These are phyloP conservation scores for Eristalis pertinax DNA, from an alignment of 2,888 invertebrate species.

Conservation along the genomic window DNA sequence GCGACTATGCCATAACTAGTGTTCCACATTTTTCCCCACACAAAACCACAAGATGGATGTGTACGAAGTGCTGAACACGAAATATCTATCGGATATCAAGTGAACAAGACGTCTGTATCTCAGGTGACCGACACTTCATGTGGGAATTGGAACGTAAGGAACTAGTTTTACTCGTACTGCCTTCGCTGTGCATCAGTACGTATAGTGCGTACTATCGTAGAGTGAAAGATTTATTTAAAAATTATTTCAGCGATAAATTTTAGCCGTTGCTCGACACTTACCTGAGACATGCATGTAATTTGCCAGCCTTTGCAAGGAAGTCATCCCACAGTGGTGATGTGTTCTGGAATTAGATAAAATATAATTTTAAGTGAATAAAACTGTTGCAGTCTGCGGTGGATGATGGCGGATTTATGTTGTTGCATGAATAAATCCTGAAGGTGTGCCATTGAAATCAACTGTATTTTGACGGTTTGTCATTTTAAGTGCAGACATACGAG, in stretches of 20 bases:
- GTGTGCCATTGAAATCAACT: no score
- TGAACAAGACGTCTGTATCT: constrained; percentile 62
- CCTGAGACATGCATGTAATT: constrained; percentile 96
- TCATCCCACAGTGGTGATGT: constrained; percentile 98
- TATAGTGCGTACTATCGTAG: constrained; percentile 16
- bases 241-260: constrained; percentile 52
- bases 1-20: constrained; percentile 8
- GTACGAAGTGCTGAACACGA: constrained; percentile 23
- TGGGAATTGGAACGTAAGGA: constrained; percentile 70
- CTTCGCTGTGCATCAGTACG: not conserved
- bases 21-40: not conserved
- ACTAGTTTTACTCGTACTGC: constrained; percentile 45
- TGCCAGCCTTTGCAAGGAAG: constrained; percentile 95
- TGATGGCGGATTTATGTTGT: no score
- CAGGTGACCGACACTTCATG: constrained; percentile 69
- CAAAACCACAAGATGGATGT: constrained; percentile 43
- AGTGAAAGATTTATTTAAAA: constrained; percentile 44
- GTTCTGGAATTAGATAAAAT: constrained; percentile 87
- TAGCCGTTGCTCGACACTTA: constrained; percentile 83
- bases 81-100: constrained; percentile 63
- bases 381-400: not conserved
- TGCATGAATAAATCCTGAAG: no score
- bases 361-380: not conserved
- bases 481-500: no score
- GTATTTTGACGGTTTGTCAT: no score